Evolutionary conservation across 2,797 vertebrate genomes (phyloP).

Genomic region (Sebastes iracundus): DNA sequence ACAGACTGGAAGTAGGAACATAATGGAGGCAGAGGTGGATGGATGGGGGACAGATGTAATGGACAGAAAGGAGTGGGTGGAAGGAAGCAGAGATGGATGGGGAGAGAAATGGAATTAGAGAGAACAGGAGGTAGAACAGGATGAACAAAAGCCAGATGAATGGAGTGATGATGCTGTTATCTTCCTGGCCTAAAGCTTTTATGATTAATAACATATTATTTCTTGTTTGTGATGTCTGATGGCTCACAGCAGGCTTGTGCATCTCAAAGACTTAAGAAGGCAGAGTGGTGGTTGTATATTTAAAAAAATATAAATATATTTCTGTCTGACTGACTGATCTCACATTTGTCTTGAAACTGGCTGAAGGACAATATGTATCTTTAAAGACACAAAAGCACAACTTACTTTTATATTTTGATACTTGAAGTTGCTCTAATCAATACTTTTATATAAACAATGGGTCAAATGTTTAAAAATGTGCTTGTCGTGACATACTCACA

Average conservation of each 20-base stretch:
- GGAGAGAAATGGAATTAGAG: conserved; percentile 33
- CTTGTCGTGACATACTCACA: background rate
- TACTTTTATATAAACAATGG: background rate
- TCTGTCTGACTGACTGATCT: too few species aligned
- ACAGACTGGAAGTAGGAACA: background rate
- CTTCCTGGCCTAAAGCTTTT: conserved; percentile 18
- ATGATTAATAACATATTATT: conserved; percentile 28
- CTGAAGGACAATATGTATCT: too few species aligned
- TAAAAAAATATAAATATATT: background rate
- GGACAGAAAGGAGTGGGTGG: background rate
- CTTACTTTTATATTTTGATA: background rate
- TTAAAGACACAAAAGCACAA: too few species aligned
- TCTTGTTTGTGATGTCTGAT: conserved; percentile 2
- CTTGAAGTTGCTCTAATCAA: background rate
- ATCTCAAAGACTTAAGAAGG: background rate
- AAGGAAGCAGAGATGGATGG: conserved; percentile 25
- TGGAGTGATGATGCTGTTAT: conserved; percentile 36
- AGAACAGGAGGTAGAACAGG: background rate
- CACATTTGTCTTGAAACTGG: too few species aligned
- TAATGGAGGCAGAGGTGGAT: background rate
- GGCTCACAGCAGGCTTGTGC: background rate
- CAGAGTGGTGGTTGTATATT: background rate
- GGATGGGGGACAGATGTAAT: conserved; percentile 9
- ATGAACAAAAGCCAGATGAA: conserved; percentile 19
- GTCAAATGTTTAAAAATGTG: background rate